phyloP scores from a whole-genome alignment of 1,140 invertebrate species.

The Zaprionus kolodkinae region DNA sequence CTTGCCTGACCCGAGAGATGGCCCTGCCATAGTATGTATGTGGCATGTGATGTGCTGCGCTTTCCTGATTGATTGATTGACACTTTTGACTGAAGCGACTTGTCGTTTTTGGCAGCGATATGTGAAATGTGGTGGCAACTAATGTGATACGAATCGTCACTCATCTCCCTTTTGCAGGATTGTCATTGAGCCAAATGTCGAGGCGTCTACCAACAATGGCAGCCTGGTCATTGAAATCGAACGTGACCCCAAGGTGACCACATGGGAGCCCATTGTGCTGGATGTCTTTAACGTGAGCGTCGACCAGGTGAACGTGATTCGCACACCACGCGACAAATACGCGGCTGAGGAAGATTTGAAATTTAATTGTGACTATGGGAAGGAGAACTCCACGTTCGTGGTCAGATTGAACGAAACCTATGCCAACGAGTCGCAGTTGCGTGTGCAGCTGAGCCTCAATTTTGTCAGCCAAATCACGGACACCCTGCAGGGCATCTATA shows the following conservation, averaged over 20 bases:
- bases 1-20: conserved; percentile 4
- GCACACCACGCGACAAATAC: conserved; percentile 26
- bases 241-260: conserved; percentile 65
- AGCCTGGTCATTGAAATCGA: conserved; percentile 72
- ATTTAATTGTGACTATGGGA: conserved; percentile 76
- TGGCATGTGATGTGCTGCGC: conserved; percentile 14
- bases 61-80: conserved; percentile 68
- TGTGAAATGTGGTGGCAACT: conserved; percentile 10
- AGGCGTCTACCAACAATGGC: conserved; percentile 69
- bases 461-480: conserved; percentile 88
- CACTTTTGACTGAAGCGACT: conserved; percentile 62
- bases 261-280: conserved; percentile 77
- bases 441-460: conserved; percentile 85
- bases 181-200: conserved; percentile 75
- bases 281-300: conserved; percentile 81
- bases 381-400: conserved; percentile 74
- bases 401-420: conserved; percentile 53
- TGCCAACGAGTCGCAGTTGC: conserved; percentile 44
- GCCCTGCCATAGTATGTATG: background rate
- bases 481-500: conserved; percentile 90
- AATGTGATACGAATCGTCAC: conserved; percentile 23
- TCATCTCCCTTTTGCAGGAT: conserved; percentile 60
- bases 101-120: conserved; percentile 69
- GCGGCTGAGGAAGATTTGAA: conserved; percentile 72
- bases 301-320: conserved; percentile 72